Base-by-base conservation (phyloP, 2,888 invertebrate species). In the Pecten maximus region DNA sequence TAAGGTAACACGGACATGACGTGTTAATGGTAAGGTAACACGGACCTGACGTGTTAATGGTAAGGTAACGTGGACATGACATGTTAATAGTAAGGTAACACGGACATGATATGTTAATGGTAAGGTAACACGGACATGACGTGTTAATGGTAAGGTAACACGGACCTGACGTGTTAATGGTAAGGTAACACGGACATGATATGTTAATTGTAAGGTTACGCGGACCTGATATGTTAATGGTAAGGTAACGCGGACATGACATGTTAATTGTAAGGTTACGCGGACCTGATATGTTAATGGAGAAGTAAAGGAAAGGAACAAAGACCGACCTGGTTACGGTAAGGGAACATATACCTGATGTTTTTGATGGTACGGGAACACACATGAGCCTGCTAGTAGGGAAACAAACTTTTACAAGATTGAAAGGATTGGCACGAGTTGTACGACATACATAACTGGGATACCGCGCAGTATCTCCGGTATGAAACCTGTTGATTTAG, bases 401-500 rank as follows among this genome's bases (percentile, higher is more conserved):
- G 12, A 23, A 3, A 19, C 12, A 74, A 74, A 74, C 35, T 74
- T 44, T 74, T 28, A 35, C 28, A 74, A 74, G 35, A 74, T 10
- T 74, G 74, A 74, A 74, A 74, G 74, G 74, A 74, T 74, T 74
- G 28, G 74, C 28, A 28, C 2, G 50, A 35, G 74, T 35, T 74
- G 35, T 74, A 74, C 4, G 28, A 74, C 74, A 74, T 35, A 74
- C 74, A 74, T 74, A 23, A 35, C 74, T 74, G 35, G 74, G 74
- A 74, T 74, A 74, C 35, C 74, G 10, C 74, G 1, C 28, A 74
- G 74, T 74, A 74, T 28, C 35, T 74, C 0, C 74, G 35, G 35
- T 74, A 74, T 3, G 74, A 74, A 74, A 74, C 74, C 74, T 74
- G 74, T 74, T 74, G 74, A 74, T 74, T 35, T 74, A 35, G 74